Evolutionary conservation across 92 coral and sea anemone species (phyloP).

Genomic region (Zoanthus sociatus): DNA sequence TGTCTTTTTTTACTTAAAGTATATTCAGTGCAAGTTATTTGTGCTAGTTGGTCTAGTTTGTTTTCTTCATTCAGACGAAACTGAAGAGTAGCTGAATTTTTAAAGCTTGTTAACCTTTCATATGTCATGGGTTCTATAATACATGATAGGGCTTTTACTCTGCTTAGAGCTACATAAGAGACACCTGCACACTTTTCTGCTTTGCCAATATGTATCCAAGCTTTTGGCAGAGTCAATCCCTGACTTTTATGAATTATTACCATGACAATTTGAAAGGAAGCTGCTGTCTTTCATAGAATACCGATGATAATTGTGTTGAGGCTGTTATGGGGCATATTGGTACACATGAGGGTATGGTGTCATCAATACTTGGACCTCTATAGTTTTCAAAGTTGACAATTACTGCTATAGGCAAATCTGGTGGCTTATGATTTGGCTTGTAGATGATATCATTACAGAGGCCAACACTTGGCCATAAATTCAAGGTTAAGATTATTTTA

Average conservation of each 20-base stretch:
- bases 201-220: conserved; percentile 61
- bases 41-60: conserved; percentile 15
- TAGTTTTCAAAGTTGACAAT: conserved; percentile 68
- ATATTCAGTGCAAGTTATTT: conserved; percentile 22
- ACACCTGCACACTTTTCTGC: conserved; percentile 53
- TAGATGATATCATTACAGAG: conserved; percentile 60
- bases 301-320: conserved; percentile 39
- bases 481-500: conserved; percentile 56
- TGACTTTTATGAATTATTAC: conserved; percentile 39
- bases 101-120: conserved; percentile 33
- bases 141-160: conserved; percentile 45
- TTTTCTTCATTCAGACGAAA: conserved; percentile 27
- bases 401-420: conserved; percentile 67
- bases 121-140: conserved; percentile 51
- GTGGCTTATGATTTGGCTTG: conserved; percentile 44
- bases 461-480: conserved; percentile 59
- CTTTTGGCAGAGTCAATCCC: conserved; percentile 65
- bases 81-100: conserved; percentile 16
- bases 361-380: conserved; percentile 57
- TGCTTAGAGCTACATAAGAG: conserved; percentile 61
- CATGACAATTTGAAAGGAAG: conserved; percentile 65
- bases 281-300: conserved; percentile 53
- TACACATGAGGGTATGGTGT: conserved; percentile 54
- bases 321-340: conserved; percentile 69
- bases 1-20: conserved; percentile 16